Base-by-base conservation (phyloP, 2,888 invertebrate species). In the Chymomyza amoena region DNA sequence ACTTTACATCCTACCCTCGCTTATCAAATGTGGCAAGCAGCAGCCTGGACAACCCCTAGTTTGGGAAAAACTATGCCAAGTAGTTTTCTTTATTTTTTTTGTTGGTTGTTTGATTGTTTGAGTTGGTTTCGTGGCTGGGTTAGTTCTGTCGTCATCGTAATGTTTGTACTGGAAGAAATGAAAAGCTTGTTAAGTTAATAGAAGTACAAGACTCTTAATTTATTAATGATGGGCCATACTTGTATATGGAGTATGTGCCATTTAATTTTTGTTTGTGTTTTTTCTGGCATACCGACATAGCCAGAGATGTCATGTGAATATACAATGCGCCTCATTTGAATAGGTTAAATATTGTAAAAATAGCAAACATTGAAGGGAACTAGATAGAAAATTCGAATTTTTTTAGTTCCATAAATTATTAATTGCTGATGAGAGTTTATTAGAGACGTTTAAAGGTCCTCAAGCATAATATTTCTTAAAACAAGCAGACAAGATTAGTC, bases 131-230 rank as follows among this genome's bases (percentile, higher is more conserved):
- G 28, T 59, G 25, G 59, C 36, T 28, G 1, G 25, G 10, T 15
- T 28, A 56, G 63, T 61, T 45, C 36, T 61, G 61, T 61, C 36
- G 61, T 59, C 36, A 13, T 56, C 39, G 39, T 45, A 4, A 10
- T 45, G 39, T 45, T 54, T 54, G 54, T 54, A 45, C 39, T 45
- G 4, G 13, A 13, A 10, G 77, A 85, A 87, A 78, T 78, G 76
- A 84, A 85, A 85, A 80, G 84, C 84, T 85, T 87, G 87, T 85
- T 87, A 85, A 85, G 77, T 81, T 85, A 87, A 85, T 85, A 87
- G 85, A 78, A 77, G 78, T 73, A 74, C 77, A 77, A 67, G 57
- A 28, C 67, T 73, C 71, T 73, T 82, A 78, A 87, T 82, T 85
- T 87, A 79, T 80, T 81, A 80, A 80, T 80, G 80, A 81, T 70